Evolutionary conservation across 2,888 invertebrate genomes (phyloP).

Genomic region (Diploptera punctata): DNA sequence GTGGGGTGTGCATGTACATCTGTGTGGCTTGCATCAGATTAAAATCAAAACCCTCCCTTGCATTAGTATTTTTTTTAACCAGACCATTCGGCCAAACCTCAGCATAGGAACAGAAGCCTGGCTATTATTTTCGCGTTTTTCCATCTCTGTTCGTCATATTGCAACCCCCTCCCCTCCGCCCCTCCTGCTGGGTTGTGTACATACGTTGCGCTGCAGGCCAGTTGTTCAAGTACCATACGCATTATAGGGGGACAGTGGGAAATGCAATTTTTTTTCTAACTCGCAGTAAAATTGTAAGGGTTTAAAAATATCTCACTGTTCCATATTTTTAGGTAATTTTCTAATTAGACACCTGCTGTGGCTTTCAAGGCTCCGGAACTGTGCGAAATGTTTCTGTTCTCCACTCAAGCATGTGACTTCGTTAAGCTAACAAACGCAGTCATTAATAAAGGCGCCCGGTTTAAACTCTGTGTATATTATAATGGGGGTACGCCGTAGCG

Average conservation of each 20-base stretch:
- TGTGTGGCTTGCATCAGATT: constrained; percentile 42
- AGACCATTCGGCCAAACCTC: constrained; percentile 26
- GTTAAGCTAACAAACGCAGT: too few relatives aligned
- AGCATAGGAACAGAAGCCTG: constrained; percentile 13
- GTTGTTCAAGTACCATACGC: constrained; percentile 16
- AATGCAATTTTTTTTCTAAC: neutral
- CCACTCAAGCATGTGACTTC: too few relatives aligned
- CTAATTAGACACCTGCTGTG: constrained; percentile 9
- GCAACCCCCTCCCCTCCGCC: constrained; percentile 1
- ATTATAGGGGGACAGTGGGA: constrained; percentile 15
- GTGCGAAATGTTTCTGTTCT: too few relatives aligned
- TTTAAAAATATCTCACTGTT: neutral
- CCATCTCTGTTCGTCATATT: constrained; percentile 26
- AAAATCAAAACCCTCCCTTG: constrained; percentile 30
- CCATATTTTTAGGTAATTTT: constrained; percentile 3
- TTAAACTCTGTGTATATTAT: too few relatives aligned
- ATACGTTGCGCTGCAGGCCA: constrained; percentile 1
- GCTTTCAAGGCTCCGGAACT: neutral
- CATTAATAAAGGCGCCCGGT: too few relatives aligned
- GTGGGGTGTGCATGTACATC: constrained; percentile 28
- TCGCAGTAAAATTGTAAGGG: constrained; percentile 2
- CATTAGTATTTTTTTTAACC: constrained; percentile 19
- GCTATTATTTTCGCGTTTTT: constrained; percentile 39
- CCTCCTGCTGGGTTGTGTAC: constrained; percentile 21
- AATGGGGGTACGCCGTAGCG: too few relatives aligned